Conservation (phyloP, 2,797 vertebrate species). For the Chelonia mydas region DNA sequence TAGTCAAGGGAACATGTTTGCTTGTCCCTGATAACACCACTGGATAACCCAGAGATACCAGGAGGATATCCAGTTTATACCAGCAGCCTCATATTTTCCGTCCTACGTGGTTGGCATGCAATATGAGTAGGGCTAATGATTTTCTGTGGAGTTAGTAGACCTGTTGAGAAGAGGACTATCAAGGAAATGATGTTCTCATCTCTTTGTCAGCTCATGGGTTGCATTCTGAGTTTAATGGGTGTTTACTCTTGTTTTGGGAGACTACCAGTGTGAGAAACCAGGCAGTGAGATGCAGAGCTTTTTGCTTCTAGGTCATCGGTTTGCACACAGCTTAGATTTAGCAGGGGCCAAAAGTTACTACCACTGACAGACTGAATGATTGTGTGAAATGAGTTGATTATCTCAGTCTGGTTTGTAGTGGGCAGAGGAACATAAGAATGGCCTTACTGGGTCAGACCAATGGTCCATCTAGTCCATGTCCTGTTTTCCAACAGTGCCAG, state of each 20-base stretch:
- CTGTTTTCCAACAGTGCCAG: not conserved
- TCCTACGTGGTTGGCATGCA: not conserved
- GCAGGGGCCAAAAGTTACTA: not conserved
- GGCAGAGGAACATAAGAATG: not conserved
- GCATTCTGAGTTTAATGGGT: not conserved
- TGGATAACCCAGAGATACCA: not conserved
- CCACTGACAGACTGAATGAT: not conserved
- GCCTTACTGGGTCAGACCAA: not conserved
- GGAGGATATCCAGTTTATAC: not conserved
- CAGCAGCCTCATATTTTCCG: not conserved
- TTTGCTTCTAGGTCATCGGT: not conserved
- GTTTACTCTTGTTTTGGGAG: not conserved
- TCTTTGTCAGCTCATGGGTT: not conserved
- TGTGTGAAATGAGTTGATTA: not conserved
- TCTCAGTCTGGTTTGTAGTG: not conserved
- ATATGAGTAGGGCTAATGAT: not conserved
- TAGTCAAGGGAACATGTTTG: not conserved
- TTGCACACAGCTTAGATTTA: not conserved
- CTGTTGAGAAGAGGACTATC: not conserved
- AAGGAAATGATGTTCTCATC: not conserved
- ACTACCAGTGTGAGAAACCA: not conserved
- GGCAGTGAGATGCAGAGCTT: not conserved
- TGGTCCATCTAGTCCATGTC: not conserved
- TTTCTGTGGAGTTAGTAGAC: not conserved
- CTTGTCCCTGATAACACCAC: not conserved